A percentile compares a stretch with the other conserved stretches of the same genome.
phyloP scores from a whole-genome alignment of 2,113 vertebrate species.

The Trinectes maculatus region DNA sequence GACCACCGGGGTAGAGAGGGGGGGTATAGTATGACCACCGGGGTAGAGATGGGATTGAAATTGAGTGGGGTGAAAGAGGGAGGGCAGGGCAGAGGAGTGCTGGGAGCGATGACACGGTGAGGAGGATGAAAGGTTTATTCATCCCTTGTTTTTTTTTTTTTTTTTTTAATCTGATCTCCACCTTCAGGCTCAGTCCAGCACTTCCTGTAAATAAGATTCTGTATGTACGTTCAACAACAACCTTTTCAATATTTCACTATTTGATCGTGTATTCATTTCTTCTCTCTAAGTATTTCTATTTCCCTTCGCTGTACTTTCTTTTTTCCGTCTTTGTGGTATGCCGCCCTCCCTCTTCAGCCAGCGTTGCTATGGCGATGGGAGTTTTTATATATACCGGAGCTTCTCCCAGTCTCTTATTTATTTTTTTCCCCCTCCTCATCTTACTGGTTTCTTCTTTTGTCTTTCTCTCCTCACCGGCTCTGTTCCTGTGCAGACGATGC shows the following conservation, averaged over 20 bases:
- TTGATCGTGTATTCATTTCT: conserved; percentile 24
- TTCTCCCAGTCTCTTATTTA: conserved; percentile 65
- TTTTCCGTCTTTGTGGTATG: conserved; percentile 67
- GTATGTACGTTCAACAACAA: too few species aligned
- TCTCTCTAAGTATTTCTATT: conserved; percentile 11
- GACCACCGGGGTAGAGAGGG: not conserved
- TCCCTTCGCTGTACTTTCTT: conserved; percentile 26
- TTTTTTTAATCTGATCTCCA: too few species aligned
- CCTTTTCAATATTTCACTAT: not conserved
- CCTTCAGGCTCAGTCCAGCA: too few species aligned
- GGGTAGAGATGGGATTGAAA: conserved; percentile 18
- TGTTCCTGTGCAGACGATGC: conserved; percentile 42
- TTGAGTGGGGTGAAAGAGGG: not conserved
- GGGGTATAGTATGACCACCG: conserved; percentile 21
- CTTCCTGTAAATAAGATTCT: too few species aligned
- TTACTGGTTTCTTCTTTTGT: conserved; percentile 41
- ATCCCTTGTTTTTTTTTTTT: not conserved
- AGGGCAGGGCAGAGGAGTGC: conserved; percentile 5
- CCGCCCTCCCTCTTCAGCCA: conserved; percentile 65
- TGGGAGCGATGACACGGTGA: conserved; percentile 15
- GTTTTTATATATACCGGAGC: conserved; percentile 56
- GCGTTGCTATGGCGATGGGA: conserved; percentile 74
- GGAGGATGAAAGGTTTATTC: not conserved
- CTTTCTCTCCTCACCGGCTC: conserved; percentile 43
- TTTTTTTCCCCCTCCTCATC: conserved; percentile 15